Percentiles rank a stretch among this genome's conserved stretches.
Evolutionary conservation across 2,888 invertebrate genomes (phyloP).

Genomic region (Aporophyla lueneburgensis): DNA sequence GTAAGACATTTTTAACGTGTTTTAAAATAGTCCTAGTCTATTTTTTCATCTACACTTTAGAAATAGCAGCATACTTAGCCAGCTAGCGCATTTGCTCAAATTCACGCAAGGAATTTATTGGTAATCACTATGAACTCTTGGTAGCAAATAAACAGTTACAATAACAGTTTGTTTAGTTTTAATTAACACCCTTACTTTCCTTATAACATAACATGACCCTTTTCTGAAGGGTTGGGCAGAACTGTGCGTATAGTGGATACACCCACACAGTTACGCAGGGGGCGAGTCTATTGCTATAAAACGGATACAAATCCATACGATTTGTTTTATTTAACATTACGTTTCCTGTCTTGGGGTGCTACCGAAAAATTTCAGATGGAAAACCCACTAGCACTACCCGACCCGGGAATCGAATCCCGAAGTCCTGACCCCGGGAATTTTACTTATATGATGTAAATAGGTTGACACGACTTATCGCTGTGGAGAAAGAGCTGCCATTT

Average conservation of each 20-base stretch:
- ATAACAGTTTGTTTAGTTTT: constrained; percentile 25
- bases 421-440: not conserved
- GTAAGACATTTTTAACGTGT: constrained; percentile 8
- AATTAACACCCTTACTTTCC: not conserved
- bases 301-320: not conserved
- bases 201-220: not conserved
- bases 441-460: not conserved
- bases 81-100: constrained; percentile 59
- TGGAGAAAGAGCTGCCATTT: not conserved
- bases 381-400: not conserved
- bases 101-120: constrained; percentile 57
- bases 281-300: not conserved
- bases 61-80: constrained; percentile 46
- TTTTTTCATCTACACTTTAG: constrained; percentile 37
- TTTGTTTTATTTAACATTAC: no score
- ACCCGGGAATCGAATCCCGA: not conserved
- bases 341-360: not conserved
- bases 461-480: not conserved
- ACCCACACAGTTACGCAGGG: no score
- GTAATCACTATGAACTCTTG: constrained; percentile 44
- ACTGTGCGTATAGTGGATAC: fast-evolving
- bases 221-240: not conserved
- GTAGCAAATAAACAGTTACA: constrained; percentile 56
- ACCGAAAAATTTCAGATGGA: not conserved
- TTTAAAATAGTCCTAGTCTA: constrained; percentile 20